These are phyloP conservation scores for Lingula anatina DNA, from an alignment of 2,888 invertebrate genomes.

Conservation along the genomic window DNA sequence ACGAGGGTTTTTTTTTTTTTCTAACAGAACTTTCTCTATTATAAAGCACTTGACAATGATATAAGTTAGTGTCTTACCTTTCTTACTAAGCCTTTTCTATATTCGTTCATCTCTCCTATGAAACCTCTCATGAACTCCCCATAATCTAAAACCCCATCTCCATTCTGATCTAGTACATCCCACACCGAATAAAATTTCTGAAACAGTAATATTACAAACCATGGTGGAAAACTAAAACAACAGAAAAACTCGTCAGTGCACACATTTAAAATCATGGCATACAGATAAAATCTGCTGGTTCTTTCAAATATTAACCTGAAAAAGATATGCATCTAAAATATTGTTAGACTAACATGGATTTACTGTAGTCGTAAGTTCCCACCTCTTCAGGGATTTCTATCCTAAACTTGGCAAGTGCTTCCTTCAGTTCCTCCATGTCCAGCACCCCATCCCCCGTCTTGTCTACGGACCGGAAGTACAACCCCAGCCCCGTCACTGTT, in stretches of 20 bases:
- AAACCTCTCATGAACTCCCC: slow-evolving; percentile 38
- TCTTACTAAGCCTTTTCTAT: slow-evolving; percentile 39
- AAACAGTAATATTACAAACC: neutral
- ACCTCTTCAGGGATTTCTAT: slow-evolving; percentile 42
- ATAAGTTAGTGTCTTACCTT: no score
- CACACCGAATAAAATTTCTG: slow-evolving; percentile 42
- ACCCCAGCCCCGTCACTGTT: slow-evolving; percentile 38
- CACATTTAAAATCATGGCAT: no score
- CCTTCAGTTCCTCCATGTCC: slow-evolving; percentile 42
- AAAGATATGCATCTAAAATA: no score
- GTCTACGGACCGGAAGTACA: slow-evolving; percentile 30
- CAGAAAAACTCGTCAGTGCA: no score
- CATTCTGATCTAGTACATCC: slow-evolving; percentile 36
- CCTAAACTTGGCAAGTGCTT: slow-evolving; percentile 37
- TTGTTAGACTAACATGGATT: no score
- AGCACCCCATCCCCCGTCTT: slow-evolving; percentile 28
- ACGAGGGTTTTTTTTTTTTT: no score
- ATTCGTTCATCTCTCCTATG: slow-evolving; percentile 45
- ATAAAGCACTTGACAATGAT: no score
- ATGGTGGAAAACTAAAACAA: no score
- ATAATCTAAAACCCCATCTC: slow-evolving; percentile 36
- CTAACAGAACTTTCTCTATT: no score
- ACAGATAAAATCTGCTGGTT: no score
- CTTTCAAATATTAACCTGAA: no score
- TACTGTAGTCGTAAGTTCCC: no score